These are phyloP conservation scores for Otus sunia DNA, from an alignment of 2,113 vertebrate species.

Conservation along the genomic window DNA sequence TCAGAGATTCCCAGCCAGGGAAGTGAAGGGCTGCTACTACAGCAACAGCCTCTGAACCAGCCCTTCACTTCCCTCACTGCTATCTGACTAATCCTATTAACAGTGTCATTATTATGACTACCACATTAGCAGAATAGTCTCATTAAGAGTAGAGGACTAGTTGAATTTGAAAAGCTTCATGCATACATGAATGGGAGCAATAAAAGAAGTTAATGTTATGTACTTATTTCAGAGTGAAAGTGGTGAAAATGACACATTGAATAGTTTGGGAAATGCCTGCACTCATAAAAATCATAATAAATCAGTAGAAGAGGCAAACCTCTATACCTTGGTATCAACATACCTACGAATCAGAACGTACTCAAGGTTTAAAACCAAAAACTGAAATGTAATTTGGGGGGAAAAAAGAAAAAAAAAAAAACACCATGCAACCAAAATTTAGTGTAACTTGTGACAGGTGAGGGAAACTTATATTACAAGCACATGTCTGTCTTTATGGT, in stretches of 20 bases:
- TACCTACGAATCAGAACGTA: not conserved
- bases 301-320: not conserved
- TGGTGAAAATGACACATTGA: not conserved
- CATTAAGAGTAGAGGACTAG: not conserved
- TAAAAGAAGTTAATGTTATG: not conserved
- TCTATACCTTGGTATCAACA: not conserved
- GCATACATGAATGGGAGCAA: not conserved
- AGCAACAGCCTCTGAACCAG: not conserved
- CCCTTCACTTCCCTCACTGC: not conserved
- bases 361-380: not conserved
- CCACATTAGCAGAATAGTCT: not conserved
- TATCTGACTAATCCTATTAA: not conserved
- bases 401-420: accelerated
- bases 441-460: not conserved
- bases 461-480: not conserved
- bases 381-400: not conserved
- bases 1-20: not conserved
- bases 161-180: not conserved
- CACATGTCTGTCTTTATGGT: not conserved
- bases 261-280: not conserved
- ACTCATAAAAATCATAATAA: not conserved
- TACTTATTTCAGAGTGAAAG: not conserved
- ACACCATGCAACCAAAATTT: not conserved
- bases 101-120: not conserved
- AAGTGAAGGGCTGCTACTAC: not conserved